These are phyloP conservation scores for Grammomys surdaster DNA, from an alignment of 2,113 vertebrate species.

Conservation along the genomic window DNA sequence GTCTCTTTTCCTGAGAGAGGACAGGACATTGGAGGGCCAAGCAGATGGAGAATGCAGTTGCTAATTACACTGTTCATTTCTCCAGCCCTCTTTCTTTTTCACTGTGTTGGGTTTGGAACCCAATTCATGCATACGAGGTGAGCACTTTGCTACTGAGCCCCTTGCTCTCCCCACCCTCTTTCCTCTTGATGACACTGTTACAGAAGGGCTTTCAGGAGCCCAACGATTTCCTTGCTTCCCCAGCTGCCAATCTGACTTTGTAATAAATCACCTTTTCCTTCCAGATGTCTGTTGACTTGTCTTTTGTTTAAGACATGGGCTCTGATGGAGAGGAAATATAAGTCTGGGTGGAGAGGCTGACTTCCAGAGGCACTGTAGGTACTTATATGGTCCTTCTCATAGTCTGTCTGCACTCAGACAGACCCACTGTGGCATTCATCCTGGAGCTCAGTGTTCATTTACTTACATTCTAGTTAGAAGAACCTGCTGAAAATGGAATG, in stretches of 20 bases:
- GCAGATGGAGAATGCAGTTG: background rate
- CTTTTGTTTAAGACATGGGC: conserved; percentile 46
- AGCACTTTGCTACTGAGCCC: background rate
- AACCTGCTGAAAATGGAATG: background rate
- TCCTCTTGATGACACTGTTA: background rate
- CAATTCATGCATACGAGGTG: background rate
- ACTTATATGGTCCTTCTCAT: background rate
- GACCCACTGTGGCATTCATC: background rate
- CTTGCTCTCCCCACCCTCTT: background rate
- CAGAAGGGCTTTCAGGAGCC: background rate
- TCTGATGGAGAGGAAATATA: background rate
- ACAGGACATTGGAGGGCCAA: background rate
- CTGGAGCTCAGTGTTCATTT: background rate
- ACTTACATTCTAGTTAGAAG: background rate
- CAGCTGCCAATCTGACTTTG: background rate
- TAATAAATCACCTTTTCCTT: conserved; percentile 61
- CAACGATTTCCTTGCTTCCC: background rate
- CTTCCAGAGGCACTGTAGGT: background rate
- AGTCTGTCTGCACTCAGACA: background rate
- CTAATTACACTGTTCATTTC: too few species aligned
- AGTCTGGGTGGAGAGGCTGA: background rate
- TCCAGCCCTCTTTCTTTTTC: too few species aligned
- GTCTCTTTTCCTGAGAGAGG: background rate
- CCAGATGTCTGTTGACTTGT: background rate
- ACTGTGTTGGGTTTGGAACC: background rate